A percentile compares a stretch with the other conserved stretches of the same genome.
These are phyloP conservation scores for Gadopsis bispinosus DNA, from an alignment of 2,797 vertebrate species.

Conservation along the genomic window DNA sequence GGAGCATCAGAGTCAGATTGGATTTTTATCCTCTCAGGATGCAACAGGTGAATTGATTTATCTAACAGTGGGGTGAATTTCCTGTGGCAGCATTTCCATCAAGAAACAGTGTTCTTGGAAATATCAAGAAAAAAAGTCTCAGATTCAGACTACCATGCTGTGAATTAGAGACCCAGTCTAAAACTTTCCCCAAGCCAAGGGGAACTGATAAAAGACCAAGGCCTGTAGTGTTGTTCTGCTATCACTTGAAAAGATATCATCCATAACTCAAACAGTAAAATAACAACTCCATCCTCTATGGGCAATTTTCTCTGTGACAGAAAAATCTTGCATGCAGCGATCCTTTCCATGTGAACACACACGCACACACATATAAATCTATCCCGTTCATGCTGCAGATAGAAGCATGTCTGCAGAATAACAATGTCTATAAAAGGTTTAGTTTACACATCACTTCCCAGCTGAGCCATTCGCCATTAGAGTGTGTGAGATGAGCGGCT, in stretches of 20 bases:
- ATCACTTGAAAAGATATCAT: constrained; percentile 50
- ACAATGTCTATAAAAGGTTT: constrained; percentile 54
- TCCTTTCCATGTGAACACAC: constrained; percentile 32
- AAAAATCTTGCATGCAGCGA: constrained; percentile 30
- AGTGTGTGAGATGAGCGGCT: constrained; percentile 64
- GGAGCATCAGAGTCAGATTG: constrained; percentile 23
- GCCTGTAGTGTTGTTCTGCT: constrained; percentile 16
- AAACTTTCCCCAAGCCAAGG: constrained; percentile 43
- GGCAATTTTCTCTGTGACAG: constrained; percentile 48
- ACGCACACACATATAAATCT: constrained; percentile 31
- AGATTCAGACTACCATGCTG: constrained; percentile 37
- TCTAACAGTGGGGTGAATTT: constrained; percentile 13
- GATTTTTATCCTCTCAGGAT: constrained; percentile 18
- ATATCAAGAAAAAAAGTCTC: constrained; percentile 12
- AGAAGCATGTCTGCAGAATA: constrained; percentile 46
- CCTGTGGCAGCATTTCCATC: constrained; percentile 29
- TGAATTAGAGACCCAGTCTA: constrained; percentile 46
- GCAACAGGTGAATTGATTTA: constrained; percentile 41
- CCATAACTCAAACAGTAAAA: constrained; percentile 36
- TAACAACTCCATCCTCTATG: constrained; percentile 28
- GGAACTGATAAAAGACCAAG: constrained; percentile 43
- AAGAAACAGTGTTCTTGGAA: constrained; percentile 20
- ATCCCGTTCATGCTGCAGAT: constrained; percentile 19
- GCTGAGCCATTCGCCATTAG: constrained; percentile 70
- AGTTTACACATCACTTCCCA: constrained; percentile 58